Percentiles rank a stretch among this genome's conserved stretches.
These are phyloP conservation scores for Mus pahari DNA, from an alignment of 2,113 vertebrate genomes.

Conservation along the genomic window DNA sequence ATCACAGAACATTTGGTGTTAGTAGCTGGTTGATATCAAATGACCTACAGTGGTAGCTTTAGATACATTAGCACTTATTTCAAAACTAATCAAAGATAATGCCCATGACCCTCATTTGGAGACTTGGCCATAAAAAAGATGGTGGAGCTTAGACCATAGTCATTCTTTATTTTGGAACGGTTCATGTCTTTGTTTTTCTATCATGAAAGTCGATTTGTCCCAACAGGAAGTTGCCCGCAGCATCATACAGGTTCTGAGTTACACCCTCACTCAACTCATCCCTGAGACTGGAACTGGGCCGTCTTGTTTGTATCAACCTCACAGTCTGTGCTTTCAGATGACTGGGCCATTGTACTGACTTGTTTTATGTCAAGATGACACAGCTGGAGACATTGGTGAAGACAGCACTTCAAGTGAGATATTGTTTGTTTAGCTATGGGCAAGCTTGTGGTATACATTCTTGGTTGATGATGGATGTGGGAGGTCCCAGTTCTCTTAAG, in stretches of 20 bases:
- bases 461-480: not conserved
- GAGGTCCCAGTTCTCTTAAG: not conserved
- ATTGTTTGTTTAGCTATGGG: not conserved
- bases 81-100: slow-evolving; percentile 17
- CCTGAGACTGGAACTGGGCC: not conserved
- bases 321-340: not conserved
- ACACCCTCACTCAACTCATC: not conserved
- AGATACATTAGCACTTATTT: not conserved
- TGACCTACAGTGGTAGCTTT: not conserved
- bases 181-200: not conserved
- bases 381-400: not conserved
- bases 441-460: not conserved
- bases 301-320: not conserved
- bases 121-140: not conserved
- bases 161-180: not conserved
- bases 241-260: not conserved
- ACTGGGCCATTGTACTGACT: not conserved
- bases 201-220: not conserved
- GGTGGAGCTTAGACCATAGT: not conserved
- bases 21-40: not conserved
- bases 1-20: not conserved
- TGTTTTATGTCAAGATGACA: not conserved
- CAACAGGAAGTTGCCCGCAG: not conserved
- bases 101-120: not conserved
- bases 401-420: not conserved